Evolutionary conservation across 2,888 invertebrate species (phyloP).

Genomic region (Lasius platythorax): DNA sequence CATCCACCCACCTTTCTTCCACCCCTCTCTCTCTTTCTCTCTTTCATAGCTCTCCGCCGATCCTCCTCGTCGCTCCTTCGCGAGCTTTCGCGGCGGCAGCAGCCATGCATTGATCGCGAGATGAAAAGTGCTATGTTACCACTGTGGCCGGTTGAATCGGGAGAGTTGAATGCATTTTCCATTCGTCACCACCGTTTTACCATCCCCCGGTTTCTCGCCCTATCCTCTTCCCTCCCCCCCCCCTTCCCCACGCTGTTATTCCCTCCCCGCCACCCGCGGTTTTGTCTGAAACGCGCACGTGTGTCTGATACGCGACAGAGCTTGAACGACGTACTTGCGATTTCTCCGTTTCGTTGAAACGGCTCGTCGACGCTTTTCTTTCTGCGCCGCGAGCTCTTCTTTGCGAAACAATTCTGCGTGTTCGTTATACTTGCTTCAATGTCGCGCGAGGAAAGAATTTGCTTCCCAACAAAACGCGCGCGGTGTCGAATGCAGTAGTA

Average conservation of each 20-base stretch:
- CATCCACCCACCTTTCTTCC: constrained; percentile 32
- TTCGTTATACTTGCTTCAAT: constrained; percentile 17
- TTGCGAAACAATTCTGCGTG: constrained; percentile 10
- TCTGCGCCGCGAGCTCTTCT: constrained; percentile 12
- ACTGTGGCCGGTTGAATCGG: constrained; percentile 54
- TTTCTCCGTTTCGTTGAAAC: neutral
- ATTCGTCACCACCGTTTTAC: constrained; percentile 38
- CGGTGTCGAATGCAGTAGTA: neutral
- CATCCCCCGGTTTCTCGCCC: constrained; percentile 24
- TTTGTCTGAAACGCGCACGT: constrained; percentile 26
- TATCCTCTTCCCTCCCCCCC: neutral
- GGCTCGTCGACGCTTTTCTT: constrained; percentile 1
- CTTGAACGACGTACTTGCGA: constrained; percentile 9
- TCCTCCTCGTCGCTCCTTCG: constrained; percentile 13
- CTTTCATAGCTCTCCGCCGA: neutral
- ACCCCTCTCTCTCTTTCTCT: neutral
- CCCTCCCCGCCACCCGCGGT: neutral
- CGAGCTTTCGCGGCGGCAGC: constrained; percentile 41
- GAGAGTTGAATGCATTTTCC: constrained; percentile 64
- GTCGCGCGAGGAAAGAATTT: neutral
- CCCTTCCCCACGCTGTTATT: neutral
- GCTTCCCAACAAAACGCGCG: neutral
- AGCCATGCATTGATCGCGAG: constrained; percentile 60
- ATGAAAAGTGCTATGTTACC: constrained; percentile 67
- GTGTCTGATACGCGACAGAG: neutral